A percentile compares a stretch with the other conserved stretches of the same genome.
phyloP scores from a whole-genome alignment of 2,888 invertebrate species.

The Oscheius sp. region DNA sequence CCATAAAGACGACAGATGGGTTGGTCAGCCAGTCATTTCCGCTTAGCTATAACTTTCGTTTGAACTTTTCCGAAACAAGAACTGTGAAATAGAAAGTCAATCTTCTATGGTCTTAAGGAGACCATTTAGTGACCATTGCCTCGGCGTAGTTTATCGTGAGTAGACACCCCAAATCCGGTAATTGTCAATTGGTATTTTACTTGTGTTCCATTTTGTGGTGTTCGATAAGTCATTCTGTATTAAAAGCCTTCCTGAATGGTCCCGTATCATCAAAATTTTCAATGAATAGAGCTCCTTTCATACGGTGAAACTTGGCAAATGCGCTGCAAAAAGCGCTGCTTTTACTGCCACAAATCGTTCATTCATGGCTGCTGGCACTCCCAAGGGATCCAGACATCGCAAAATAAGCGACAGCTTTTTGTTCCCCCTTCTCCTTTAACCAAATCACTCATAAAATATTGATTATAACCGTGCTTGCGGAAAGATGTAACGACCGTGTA shows the following conservation, averaged over 20 bases:
- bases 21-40: too few species aligned
- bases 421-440: constrained; percentile 6
- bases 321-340: background rate
- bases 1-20: background rate
- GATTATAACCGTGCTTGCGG: constrained; percentile 2
- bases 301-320: constrained; percentile 3
- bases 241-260: too few species aligned
- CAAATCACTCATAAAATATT: constrained; percentile 11
- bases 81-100: too few species aligned
- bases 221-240: too few species aligned
- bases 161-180: constrained; percentile 4
- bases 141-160: constrained; percentile 10
- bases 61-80: too few species aligned
- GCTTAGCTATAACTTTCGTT: too few species aligned
- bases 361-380: constrained; percentile 24
- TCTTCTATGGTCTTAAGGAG: too few species aligned
- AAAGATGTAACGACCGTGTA: background rate
- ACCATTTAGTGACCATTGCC: background rate
- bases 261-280: too few species aligned
- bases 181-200: background rate
- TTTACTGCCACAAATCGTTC: constrained; percentile 30
- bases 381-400: constrained; percentile 14
- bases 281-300: background rate
- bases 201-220: too few species aligned
- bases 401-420: constrained; percentile 18